Evolutionary conservation across 2,113 vertebrate genomes (phyloP).

Genomic region (Siniperca knerii): DNA sequence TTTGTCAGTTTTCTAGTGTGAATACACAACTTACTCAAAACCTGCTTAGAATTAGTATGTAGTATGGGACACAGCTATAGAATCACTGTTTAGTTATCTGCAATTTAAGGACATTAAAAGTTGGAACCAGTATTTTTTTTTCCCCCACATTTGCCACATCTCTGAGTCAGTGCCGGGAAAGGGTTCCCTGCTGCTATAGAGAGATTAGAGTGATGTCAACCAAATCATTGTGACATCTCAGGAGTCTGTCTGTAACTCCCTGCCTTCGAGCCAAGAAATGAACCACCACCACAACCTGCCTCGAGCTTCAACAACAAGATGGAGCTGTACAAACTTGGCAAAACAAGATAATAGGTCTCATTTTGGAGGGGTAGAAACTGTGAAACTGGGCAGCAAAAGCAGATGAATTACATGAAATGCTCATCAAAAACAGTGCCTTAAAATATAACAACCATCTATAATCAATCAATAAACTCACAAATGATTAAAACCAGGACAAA

Average conservation of each 20-base stretch:
- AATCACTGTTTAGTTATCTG: not conserved
- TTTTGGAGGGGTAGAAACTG: not conserved
- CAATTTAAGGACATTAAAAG: not conserved
- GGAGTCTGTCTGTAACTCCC: slow-evolving; percentile 54
- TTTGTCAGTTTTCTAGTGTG: not conserved
- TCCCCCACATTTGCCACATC: slow-evolving; percentile 8
- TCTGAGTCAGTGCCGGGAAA: slow-evolving; percentile 55
- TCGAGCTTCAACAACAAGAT: slow-evolving; percentile 20
- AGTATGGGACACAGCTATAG: not conserved
- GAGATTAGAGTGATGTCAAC: slow-evolving; percentile 52
- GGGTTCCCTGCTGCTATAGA: slow-evolving; percentile 29
- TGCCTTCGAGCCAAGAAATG: slow-evolving; percentile 45
- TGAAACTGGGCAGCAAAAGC: slow-evolving; percentile 5
- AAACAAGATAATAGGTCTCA: not conserved
- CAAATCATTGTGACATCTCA: slow-evolving; percentile 55
- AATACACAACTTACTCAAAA: not conserved
- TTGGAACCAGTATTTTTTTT: slow-evolving; percentile 3
- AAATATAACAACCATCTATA: slow-evolving; percentile 9
- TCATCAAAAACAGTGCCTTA: not conserved
- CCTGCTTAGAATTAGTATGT: not conserved
- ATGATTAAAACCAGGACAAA: slow-evolving; percentile 46
- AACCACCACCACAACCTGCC: slow-evolving; percentile 47
- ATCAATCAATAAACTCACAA: slow-evolving; percentile 27
- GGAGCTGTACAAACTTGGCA: not conserved
- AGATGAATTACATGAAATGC: not conserved